A percentile compares a stretch with the other conserved stretches of the same genome.
Conservation (phyloP, 2,888 invertebrate genomes). For the Macrostomum cliftonense region DNA sequence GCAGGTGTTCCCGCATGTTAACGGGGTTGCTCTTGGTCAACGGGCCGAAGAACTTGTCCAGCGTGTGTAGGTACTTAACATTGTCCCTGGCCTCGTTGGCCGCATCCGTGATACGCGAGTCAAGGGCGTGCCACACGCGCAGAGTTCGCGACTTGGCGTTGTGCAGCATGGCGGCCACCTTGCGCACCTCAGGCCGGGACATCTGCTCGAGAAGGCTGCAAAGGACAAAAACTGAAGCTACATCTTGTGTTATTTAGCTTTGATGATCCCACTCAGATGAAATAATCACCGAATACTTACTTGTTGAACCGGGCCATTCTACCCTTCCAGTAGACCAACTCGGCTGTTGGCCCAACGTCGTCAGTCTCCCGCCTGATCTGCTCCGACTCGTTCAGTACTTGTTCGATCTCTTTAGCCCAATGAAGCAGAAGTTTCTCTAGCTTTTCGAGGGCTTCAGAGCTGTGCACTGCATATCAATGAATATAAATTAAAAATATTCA, state of each 20-base stretch:
- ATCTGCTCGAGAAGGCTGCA: conserved; percentile 36
- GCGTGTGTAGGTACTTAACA: conserved; percentile 74
- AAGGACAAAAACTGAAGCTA: conserved; percentile 5
- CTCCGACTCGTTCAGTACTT: conserved; percentile 36
- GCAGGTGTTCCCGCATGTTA: conserved; percentile 68
- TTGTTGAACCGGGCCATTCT: conserved; percentile 68
- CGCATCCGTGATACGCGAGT: conserved; percentile 74
- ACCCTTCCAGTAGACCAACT: conserved; percentile 69
- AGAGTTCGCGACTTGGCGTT: conserved; percentile 35
- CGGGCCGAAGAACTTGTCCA: conserved; percentile 83
- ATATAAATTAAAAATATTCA: no score
- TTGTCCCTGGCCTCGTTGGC: conserved; percentile 88
- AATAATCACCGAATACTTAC: no score
- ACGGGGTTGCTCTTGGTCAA: conserved; percentile 78
- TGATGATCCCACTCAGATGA: no score
- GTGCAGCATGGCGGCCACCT: conserved; percentile 32
- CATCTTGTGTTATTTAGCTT: no score
- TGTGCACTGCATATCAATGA: conserved; percentile 20
- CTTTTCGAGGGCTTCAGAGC: conserved; percentile 33
- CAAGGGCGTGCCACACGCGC: conserved; percentile 40
- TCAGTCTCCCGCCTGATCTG: conserved; percentile 38
- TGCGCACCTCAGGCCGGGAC: conserved; percentile 30
- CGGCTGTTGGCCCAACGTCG: conserved; percentile 44
- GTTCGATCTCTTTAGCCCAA: conserved; percentile 39
- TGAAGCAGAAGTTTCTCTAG: conserved; percentile 30